Evolutionary conservation across 2,797 vertebrate genomes (phyloP).

Genomic region (Rhincodon typus): DNA sequence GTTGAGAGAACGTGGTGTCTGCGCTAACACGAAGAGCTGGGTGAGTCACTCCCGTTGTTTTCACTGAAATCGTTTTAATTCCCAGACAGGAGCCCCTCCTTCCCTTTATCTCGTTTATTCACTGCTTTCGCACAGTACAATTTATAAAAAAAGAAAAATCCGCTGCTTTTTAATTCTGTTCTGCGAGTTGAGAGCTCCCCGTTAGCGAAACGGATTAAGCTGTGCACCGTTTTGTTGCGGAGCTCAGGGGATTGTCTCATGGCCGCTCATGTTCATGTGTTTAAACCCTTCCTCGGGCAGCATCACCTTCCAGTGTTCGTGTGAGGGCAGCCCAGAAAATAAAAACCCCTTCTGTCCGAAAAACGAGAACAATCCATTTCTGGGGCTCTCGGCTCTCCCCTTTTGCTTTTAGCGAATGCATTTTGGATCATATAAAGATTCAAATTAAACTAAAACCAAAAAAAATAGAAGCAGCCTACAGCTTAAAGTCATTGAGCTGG

Average conservation of each 20-base stretch:
- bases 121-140: background rate
- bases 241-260: background rate
- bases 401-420: background rate
- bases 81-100: background rate
- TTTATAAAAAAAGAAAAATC: too few relatives aligned
- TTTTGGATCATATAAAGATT: background rate
- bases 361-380: background rate
- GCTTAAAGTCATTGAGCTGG: background rate
- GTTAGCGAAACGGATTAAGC: background rate
- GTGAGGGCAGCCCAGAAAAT: background rate
- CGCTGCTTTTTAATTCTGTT: background rate
- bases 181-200: background rate
- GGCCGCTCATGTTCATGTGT: background rate
- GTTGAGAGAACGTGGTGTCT: background rate
- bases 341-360: too few relatives aligned
- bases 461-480: background rate
- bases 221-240: too few relatives aligned
- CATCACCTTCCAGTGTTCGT: background rate
- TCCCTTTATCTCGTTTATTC: background rate
- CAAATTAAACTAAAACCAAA: background rate
- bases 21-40: background rate
- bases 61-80: background rate
- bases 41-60: background rate
- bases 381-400: too few relatives aligned
- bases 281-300: background rate